Base-by-base conservation (phyloP, 2,888 invertebrate species). In the Scaptodrosophila latifasciaeformis region DNA sequence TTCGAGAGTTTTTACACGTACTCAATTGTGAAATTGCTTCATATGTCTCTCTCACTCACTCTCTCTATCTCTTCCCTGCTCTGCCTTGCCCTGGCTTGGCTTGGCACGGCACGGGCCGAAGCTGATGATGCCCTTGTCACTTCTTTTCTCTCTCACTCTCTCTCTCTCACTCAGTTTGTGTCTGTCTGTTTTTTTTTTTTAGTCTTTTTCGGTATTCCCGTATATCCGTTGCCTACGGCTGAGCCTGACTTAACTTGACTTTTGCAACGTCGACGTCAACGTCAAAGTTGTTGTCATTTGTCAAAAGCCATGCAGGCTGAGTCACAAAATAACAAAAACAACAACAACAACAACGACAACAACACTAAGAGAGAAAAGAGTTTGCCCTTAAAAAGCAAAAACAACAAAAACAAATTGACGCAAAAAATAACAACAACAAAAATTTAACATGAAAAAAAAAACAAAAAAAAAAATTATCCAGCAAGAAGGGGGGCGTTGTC, bases 241-340 rank as follows among this genome's bases (percentile, higher is more conserved):
- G n/a, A n/a, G 48, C 49, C 59, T 59, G 59, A 67, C 65, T 65
- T n/a, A n/a, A n/a, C n/a, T n/a, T n/a, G 12, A 34, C 34, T 68
- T 68, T 65, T 68, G 65, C 56, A 66, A 63, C 52, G 56, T 49
- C 63, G 63, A 67, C 54, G 55, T 65, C 65, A 65, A 62, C 64
- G 64, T 65, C 65, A 62, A n/a, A n/a, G n/a, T n/a, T n/a, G n/a
- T 65, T 65, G 65, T 65, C 67, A 65, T 65, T 65, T 65, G 65
- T 65, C 65, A 65, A 65, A 68, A 57, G 68, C 66, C 66, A 67
- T 50, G 64, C 65, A 59, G 63, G 55, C 49, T 63, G n/a, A 40
- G 29, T 39, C 30, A 54, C 17, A 43, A 34, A 17, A 19, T 10
- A 50, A n/a, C 4, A 43, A 12, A 30, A 3, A 53, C 21, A 45